Evolutionary conservation across 2,797 vertebrate species (phyloP), one percentile per base, ranked within the genome.

Genomic region (Harpagifer antarcticus): DNA sequence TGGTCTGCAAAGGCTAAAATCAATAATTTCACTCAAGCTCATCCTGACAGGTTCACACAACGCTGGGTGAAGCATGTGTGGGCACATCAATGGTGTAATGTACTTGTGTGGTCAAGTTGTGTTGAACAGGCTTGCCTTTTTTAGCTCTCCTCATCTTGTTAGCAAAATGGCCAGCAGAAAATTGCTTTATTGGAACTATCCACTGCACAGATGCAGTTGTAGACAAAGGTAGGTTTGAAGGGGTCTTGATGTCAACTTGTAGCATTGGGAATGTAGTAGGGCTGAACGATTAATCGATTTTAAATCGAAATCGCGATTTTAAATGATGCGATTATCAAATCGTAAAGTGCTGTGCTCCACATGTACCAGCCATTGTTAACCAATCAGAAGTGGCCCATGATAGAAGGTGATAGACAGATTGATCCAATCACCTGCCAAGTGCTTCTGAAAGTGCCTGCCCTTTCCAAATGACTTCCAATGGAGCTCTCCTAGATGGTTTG

Each of bases 61-160:
- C 5, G 4, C 3, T 60, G 67, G 72, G 65, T 83, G 54, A 76
- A 86, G 63, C 37, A 45, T 64, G 69, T 72, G 85, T 82, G 68
- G 68, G 74, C 76, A 70, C 17, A 63, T 60, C 54, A 45, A 74
- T 62, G 81, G 50, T 74, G 59, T 66, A 75, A 60, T 65, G 27
- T 58, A 45, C 63, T 79, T 62, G 43, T 72, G 81, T 70, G 42
- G 42, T 12, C 47, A 42, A 17, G 33, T 50, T 15, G 33, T 40
- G 71, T 50, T 37, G 33, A 37, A 37, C 33, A 37, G 33, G 33
- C 33, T 37, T 37, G 7, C 33, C 33, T 7, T 37, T 37, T 37
- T 37, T 37, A 37, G 33, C 33, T 37, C 33, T 40, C 70, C 33
- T 40, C 70, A 59, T 62, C 40, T 64, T 20, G 17, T 56, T 54